phyloP scores from a whole-genome alignment of 1,140 invertebrate species.

The Anastrepha ludens region DNA sequence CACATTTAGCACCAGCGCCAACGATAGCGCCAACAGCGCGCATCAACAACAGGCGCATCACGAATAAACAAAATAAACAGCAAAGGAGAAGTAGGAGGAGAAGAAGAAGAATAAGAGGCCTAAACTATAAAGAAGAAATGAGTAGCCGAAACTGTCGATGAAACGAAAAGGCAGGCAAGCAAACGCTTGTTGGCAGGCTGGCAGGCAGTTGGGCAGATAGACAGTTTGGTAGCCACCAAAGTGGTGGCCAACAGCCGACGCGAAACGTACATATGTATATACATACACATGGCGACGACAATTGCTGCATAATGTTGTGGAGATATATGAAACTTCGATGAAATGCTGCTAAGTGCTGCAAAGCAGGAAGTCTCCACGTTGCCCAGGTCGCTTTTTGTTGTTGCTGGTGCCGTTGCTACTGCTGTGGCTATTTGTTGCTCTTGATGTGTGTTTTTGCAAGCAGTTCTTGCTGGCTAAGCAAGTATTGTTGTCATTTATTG shows the following conservation, averaged over 20 bases:
- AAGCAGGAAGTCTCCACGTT: constrained; percentile 48
- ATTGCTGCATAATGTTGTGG: background rate
- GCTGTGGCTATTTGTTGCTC: background rate
- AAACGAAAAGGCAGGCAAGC: constrained; percentile 6
- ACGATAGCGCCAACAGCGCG: constrained; percentile 35
- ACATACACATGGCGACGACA: background rate
- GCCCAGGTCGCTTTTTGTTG: constrained; percentile 17
- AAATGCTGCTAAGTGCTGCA: background rate
- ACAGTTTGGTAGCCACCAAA: constrained; percentile 44
- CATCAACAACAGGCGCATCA: background rate
- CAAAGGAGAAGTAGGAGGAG: background rate
- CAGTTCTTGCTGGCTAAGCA: background rate
- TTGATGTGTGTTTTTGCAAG: background rate
- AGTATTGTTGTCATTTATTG: constrained; percentile 13
- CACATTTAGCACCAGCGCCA: constrained; percentile 35
- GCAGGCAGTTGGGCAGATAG: constrained; percentile 12
- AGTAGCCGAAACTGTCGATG: constrained; percentile 2
- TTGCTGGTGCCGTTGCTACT: background rate
- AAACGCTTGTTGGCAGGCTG: background rate
- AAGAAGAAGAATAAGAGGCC: background rate
- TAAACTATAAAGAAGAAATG: background rate
- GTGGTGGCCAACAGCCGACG: constrained; percentile 18
- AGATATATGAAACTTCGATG: background rate
- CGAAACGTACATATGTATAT: too few relatives aligned
- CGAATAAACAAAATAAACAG: background rate